Percentiles rank a stretch among this genome's conserved stretches.
Evolutionary conservation across 2,797 vertebrate genomes (phyloP).

Genomic region (Merluccius polli): DNA sequence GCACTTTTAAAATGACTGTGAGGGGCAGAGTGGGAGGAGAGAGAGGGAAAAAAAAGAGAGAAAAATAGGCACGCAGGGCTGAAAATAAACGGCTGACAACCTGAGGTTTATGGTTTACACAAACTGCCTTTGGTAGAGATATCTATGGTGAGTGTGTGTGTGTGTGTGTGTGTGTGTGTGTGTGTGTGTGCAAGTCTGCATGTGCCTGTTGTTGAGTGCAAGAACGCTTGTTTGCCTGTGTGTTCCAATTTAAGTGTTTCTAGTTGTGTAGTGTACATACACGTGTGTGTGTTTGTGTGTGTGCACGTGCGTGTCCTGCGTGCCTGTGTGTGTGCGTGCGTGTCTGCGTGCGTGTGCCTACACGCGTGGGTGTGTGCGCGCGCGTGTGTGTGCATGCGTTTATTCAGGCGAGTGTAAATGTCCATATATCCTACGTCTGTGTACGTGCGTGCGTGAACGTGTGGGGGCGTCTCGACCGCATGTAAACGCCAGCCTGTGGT

Average conservation of each 20-base stretch:
- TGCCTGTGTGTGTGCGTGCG: constrained; percentile 32
- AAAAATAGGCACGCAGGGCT: constrained; percentile 47
- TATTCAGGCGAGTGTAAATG: constrained; percentile 40
- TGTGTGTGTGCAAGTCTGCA: constrained; percentile 37
- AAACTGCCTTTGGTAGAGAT: constrained; percentile 57
- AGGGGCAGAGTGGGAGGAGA: constrained; percentile 52
- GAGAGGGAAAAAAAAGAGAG: constrained; percentile 42
- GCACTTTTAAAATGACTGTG: constrained; percentile 58
- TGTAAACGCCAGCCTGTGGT: constrained; percentile 71
- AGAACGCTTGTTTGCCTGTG: too few relatives aligned
- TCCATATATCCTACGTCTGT: constrained; percentile 29
- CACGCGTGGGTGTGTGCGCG: background rate
- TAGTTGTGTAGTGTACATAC: background rate
- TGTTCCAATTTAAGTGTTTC: too few relatives aligned
- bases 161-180: constrained; percentile 36
- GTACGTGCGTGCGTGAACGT: constrained; percentile 35
- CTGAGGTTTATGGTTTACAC: constrained; percentile 60
- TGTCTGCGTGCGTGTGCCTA: background rate
- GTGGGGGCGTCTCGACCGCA: constrained; percentile 56
- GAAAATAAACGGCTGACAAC: constrained; percentile 69
- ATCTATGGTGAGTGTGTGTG: constrained; percentile 35
- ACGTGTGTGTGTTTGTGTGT: constrained; percentile 12
- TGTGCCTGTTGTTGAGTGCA: too few relatives aligned
- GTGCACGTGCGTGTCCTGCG: constrained; percentile 42
- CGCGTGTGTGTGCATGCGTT: constrained; percentile 7